A percentile compares a stretch with the other conserved stretches of the same genome.
These are phyloP conservation scores for Pteruthius melanotis DNA, from an alignment of 2,113 vertebrate genomes.

Conservation along the genomic window DNA sequence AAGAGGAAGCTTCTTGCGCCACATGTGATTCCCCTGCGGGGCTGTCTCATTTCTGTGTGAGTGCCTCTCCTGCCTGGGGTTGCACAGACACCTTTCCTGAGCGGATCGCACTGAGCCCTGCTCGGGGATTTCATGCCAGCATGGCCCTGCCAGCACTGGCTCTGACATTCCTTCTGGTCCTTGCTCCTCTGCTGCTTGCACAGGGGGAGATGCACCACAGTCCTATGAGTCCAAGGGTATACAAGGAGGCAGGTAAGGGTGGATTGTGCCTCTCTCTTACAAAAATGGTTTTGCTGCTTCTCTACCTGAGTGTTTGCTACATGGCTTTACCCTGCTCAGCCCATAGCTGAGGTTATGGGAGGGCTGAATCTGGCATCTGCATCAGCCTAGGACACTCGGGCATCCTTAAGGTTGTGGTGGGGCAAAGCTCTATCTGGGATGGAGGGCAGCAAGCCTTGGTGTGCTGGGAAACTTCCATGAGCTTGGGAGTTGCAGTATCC, in stretches of 20 bases:
- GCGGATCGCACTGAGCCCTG: rapidly evolving
- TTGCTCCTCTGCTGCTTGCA: not conserved
- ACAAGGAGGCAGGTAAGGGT: not conserved
- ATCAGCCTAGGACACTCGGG: not conserved
- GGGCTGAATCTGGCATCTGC: not conserved
- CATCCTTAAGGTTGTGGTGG: too few relatives aligned
- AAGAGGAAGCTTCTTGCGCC: constrained; percentile 18
- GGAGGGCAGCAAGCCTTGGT: rapidly evolving
- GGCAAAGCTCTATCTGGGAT: not conserved
- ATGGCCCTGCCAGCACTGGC: not conserved
- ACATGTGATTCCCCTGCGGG: not conserved
- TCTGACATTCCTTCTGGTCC: not conserved
- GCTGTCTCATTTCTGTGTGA: not conserved
- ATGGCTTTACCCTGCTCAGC: rapidly evolving
- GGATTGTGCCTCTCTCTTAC: not conserved
- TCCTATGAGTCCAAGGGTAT: rapidly evolving
- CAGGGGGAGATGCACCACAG: rapidly evolving
- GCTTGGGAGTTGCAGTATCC: rapidly evolving
- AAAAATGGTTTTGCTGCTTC: not conserved
- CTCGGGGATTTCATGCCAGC: rapidly evolving
- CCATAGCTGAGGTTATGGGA: not conserved
- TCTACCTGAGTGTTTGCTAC: rapidly evolving
- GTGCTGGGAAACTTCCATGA: not conserved
- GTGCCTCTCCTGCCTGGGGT: rapidly evolving
- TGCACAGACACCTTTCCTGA: not conserved